A percentile compares a stretch with the other conserved stretches of the same genome.
Conservation (phyloP, 2,797 vertebrate species). For the Furcifer pardalis region DNA sequence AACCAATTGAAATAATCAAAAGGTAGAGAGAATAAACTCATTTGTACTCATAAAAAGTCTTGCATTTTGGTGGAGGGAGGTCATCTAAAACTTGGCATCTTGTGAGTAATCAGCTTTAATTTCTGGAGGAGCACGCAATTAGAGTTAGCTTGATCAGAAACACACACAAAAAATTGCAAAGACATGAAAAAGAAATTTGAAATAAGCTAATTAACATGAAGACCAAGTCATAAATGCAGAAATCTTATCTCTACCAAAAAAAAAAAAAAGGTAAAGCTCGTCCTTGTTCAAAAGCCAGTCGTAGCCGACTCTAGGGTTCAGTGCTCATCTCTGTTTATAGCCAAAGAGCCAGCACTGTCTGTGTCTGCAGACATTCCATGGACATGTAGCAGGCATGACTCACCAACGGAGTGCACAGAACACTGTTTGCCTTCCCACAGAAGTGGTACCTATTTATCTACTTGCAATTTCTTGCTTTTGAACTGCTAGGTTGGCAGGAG, state of each 20-base stretch:
- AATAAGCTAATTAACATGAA: conserved; percentile 18
- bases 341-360: too few relatives aligned
- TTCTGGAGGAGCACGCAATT: conserved; percentile 7
- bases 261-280: too few relatives aligned
- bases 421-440: too few relatives aligned
- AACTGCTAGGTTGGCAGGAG: too few relatives aligned
- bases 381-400: too few relatives aligned
- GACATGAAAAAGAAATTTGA: conserved; percentile 39
- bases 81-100: background rate
- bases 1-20: background rate
- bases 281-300: too few relatives aligned
- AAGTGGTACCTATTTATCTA: too few relatives aligned
- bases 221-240: background rate
- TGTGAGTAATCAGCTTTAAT: conserved; percentile 17
- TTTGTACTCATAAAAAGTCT: conserved; percentile 14
- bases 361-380: too few relatives aligned
- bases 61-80: background rate
- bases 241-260: conserved; percentile 27
- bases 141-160: background rate
- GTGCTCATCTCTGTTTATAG: too few relatives aligned
- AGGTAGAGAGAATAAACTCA: conserved; percentile 7
- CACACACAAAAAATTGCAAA: background rate
- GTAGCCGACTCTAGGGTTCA: too few relatives aligned
- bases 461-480: too few relatives aligned
- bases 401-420: too few relatives aligned